Percentiles rank a stretch among this genome's conserved stretches.
Evolutionary conservation across 2,888 invertebrate species (phyloP).

Genomic region (Trichopria drosophilae): DNA sequence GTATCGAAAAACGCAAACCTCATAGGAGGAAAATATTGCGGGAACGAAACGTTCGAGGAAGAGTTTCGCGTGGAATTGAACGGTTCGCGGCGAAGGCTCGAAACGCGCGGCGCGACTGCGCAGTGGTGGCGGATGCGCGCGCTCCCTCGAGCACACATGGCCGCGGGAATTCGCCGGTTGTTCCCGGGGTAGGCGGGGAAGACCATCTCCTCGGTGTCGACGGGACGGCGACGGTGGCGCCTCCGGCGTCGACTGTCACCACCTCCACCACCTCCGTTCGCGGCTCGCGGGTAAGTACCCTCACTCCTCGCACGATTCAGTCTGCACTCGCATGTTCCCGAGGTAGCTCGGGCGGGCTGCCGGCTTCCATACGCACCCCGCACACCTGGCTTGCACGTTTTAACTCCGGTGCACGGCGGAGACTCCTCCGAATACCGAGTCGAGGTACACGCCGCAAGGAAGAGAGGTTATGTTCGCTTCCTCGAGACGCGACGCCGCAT

Average conservation of each 20-base stretch:
- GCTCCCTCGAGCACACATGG: not conserved
- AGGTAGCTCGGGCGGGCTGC: slow-evolving; percentile 52
- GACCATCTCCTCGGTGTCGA: slow-evolving; percentile 29
- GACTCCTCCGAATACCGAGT: too few relatives aligned
- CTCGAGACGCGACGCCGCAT: slow-evolving; percentile 25
- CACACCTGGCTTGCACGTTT: slow-evolving; percentile 37
- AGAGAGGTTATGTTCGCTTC: slow-evolving; percentile 36
- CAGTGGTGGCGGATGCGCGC: slow-evolving; percentile 3
- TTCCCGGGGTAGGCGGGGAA: not conserved
- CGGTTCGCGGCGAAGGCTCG: not conserved
- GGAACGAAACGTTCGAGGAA: slow-evolving; percentile 6
- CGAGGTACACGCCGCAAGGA: slow-evolving; percentile 32
- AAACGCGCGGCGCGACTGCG: not conserved
- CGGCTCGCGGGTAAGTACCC: slow-evolving; percentile 56
- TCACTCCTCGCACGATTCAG: slow-evolving; percentile 54
- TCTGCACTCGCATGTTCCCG: slow-evolving; percentile 59
- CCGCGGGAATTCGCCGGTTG: not conserved
- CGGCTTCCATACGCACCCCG: slow-evolving; percentile 50
- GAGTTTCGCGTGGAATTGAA: slow-evolving; percentile 1
- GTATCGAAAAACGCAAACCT: too few relatives aligned
- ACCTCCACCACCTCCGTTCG: slow-evolving; percentile 46
- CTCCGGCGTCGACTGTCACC: slow-evolving; percentile 43
- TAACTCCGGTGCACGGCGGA: slow-evolving; percentile 37
- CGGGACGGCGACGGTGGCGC: slow-evolving; percentile 42
- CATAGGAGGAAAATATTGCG: not conserved